A percentile compares a stretch with the other conserved stretches of the same genome.
phyloP scores from a whole-genome alignment of 2,113 vertebrate genomes.

The Microtus ochrogaster region DNA sequence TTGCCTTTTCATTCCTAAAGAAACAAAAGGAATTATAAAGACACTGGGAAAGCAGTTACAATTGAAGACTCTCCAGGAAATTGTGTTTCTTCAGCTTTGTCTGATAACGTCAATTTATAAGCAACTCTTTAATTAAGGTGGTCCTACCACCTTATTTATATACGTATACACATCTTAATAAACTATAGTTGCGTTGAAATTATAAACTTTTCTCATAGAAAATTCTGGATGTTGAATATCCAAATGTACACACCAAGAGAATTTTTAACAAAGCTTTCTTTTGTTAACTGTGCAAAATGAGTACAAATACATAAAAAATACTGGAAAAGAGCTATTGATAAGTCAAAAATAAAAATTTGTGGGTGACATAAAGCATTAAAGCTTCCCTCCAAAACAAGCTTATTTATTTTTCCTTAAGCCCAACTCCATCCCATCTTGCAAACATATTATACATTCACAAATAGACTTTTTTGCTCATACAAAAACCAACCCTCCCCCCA shows the following conservation, averaged over 20 bases:
- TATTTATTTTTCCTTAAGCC: background rate
- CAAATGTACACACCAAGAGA: background rate
- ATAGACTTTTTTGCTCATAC: background rate
- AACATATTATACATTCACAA: background rate
- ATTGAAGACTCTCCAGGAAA: background rate
- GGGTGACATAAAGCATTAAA: background rate
- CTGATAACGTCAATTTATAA: background rate
- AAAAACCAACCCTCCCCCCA: background rate
- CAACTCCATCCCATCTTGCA: background rate
- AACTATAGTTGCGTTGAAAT: background rate
- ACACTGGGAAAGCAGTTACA: background rate
- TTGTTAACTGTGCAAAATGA: background rate
- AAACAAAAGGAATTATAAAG: background rate
- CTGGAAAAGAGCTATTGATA: background rate
- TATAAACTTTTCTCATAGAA: slow-evolving; percentile 1
- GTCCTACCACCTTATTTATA: background rate
- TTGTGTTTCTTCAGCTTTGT: background rate
- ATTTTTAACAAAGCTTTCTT: background rate
- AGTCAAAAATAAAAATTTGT: background rate
- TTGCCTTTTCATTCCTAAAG: background rate
- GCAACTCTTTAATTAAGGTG: background rate
- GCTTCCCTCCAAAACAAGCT: background rate
- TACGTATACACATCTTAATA: background rate
- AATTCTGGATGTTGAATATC: background rate
- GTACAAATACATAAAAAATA: background rate